phyloP scores from a whole-genome alignment of 2,888 invertebrate species.

The Phyto melanocephala region DNA sequence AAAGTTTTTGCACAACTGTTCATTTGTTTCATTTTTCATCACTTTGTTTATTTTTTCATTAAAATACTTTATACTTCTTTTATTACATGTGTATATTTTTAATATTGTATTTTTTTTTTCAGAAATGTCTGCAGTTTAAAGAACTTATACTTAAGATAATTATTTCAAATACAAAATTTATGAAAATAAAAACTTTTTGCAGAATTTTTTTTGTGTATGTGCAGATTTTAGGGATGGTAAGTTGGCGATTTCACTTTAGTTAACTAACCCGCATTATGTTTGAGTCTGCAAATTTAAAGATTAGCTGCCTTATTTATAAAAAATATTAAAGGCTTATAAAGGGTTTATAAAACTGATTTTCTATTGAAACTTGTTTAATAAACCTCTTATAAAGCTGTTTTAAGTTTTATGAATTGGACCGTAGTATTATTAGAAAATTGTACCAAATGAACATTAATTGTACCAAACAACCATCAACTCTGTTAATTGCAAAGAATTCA shows the following conservation, averaged over 20 bases:
- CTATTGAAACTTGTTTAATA: too few species aligned
- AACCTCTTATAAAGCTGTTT: too few species aligned
- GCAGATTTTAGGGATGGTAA: not conserved
- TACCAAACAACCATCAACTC: too few species aligned
- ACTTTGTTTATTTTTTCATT: not conserved
- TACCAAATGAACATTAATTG: too few species aligned
- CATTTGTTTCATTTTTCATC: slow-evolving; percentile 17
- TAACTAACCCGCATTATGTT: too few species aligned
- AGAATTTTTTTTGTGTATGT: slow-evolving; percentile 13
- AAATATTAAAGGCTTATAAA: too few species aligned
- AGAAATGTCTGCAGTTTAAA: not conserved
- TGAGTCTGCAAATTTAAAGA: too few species aligned
- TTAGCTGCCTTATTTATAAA: too few species aligned
- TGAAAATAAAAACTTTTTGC: not conserved
- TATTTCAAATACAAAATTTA: not conserved
- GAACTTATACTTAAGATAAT: not conserved
- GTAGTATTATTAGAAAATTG: too few species aligned
- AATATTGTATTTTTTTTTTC: not conserved
- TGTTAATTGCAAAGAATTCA: too few species aligned
- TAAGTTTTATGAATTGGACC: too few species aligned
- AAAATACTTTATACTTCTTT: not conserved
- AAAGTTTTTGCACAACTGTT: not conserved
- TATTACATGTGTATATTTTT: not conserved
- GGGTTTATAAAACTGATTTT: too few species aligned
- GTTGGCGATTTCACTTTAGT: not conserved